Evolutionary conservation across 2,888 invertebrate genomes (phyloP).

Genomic region (Trimorus sp.): DNA sequence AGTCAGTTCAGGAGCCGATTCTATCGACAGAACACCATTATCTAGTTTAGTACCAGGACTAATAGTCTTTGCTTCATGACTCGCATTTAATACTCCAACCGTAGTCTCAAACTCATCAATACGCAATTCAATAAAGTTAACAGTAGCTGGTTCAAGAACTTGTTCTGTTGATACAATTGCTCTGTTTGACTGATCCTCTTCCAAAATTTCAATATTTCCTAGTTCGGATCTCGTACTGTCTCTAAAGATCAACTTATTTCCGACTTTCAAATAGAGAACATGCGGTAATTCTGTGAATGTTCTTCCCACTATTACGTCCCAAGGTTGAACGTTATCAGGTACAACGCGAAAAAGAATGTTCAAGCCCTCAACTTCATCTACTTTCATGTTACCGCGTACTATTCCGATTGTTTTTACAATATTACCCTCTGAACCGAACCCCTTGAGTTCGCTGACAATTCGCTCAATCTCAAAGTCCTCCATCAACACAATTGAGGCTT

Average conservation of each 20-base stretch:
- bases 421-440: not conserved
- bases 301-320: not conserved
- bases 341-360: not conserved
- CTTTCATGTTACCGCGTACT: not conserved
- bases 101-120: too few relatives aligned
- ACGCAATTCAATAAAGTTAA: too few relatives aligned
- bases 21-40: too few relatives aligned
- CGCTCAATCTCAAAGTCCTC: not conserved
- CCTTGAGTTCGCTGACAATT: not conserved
- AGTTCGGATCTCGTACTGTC: not conserved
- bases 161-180: not conserved
- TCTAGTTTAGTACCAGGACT: too few relatives aligned
- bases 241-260: not conserved
- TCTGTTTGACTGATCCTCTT: not conserved
- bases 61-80: too few relatives aligned
- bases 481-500: conserved; percentile 40
- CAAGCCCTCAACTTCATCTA: not conserved
- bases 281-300: conserved; percentile 8
- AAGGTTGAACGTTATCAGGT: conserved; percentile 4
- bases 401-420: not conserved
- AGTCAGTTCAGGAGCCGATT: too few relatives aligned
- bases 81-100: too few relatives aligned
- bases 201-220: not conserved
- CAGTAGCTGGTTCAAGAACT: not conserved
- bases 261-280: not conserved